These are phyloP conservation scores for Drosophila acutilabella DNA, from an alignment of 2,888 invertebrate genomes.

Conservation along the genomic window DNA sequence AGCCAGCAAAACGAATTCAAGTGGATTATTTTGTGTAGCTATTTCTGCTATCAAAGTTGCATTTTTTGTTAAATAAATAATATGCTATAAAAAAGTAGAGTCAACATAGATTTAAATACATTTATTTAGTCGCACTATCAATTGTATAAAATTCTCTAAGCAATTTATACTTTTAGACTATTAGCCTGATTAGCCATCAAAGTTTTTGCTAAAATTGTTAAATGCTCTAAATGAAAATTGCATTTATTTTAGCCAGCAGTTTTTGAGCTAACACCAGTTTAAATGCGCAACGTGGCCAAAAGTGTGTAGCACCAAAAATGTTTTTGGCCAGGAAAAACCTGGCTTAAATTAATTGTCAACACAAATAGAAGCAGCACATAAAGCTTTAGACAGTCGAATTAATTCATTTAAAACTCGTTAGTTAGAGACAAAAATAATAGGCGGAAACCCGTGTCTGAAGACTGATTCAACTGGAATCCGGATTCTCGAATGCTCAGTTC, in stretches of 20 bases:
- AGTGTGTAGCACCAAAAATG: constrained; percentile 25
- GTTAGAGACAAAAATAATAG: constrained; percentile 42
- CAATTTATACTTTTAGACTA: neutral
- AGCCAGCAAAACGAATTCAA: constrained; percentile 40
- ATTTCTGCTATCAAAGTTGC: constrained; percentile 9
- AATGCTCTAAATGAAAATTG: constrained; percentile 1
- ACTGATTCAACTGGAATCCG: constrained; percentile 51
- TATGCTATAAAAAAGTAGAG: neutral
- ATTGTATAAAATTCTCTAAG: neutral
- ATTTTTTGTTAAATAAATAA: neutral
- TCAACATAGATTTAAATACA: too few species aligned
- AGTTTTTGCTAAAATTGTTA: neutral
- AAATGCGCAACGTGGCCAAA: neutral
- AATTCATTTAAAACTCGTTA: constrained; percentile 80
- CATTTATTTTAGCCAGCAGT: constrained; percentile 19
- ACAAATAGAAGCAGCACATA: constrained; percentile 4
- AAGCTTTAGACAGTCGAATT: constrained; percentile 58
- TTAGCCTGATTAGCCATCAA: neutral
- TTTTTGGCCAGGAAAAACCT: constrained; percentile 27
- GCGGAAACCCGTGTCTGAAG: constrained; percentile 57
- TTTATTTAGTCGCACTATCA: too few species aligned
- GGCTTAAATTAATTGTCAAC: constrained; percentile 29
- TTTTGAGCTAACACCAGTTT: constrained; percentile 12
- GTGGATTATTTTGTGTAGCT: constrained; percentile 37
- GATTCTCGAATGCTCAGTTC: constrained; percentile 47